Base-by-base conservation (phyloP, 2,888 invertebrate genomes). In the Drosophila rellima region DNA sequence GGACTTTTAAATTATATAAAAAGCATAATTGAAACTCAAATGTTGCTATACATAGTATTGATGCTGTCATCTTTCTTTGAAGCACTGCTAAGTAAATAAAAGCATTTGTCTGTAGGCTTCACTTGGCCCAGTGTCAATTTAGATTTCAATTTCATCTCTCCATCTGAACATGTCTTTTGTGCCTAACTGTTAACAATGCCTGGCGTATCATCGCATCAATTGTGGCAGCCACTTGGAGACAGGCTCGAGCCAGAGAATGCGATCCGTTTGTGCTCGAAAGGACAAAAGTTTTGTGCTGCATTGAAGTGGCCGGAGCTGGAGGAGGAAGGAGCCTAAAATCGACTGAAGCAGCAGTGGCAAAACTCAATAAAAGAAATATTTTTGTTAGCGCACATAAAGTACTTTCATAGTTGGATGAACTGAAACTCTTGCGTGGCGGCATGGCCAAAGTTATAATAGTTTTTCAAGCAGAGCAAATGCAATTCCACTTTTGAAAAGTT, bases 311-410 rank as follows among this genome's bases (percentile, higher is more conserved):
- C 56, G 45, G 54, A 18, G 51, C 7, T 17, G 29, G 40, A 39
- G n/a, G 17, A n/a, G 40, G 63, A 51, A 35, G 57, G 54, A 60
- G 79, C 79, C 79, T 74, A 76, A 76, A 78, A 76, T 78, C 79
- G 76, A 78, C 59, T 69, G 65, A 59, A 39, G 65, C 51, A 39
- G 62, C 64, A 52, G 31, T 44, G 68, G 69, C 40, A 66, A 79
- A 88, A 84, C 83, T 84, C 83, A 84, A 84, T 84, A 88, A 88
- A 84, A 84, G 83, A 84, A 84, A 84, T 84, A 84, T 84, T 84
- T 84, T 88, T 86, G 89, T 86, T 88, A 86, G 83, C 87, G 83
- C 74, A 82, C 83, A 88, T 84, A 84, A 84, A 84, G 83, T 84
- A 84, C 83, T 88, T 84, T 83, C 75, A 83, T 83, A 83, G 89